Base-by-base conservation (phyloP, 2,113 vertebrate genomes). In the Gymnarchus niloticus region DNA sequence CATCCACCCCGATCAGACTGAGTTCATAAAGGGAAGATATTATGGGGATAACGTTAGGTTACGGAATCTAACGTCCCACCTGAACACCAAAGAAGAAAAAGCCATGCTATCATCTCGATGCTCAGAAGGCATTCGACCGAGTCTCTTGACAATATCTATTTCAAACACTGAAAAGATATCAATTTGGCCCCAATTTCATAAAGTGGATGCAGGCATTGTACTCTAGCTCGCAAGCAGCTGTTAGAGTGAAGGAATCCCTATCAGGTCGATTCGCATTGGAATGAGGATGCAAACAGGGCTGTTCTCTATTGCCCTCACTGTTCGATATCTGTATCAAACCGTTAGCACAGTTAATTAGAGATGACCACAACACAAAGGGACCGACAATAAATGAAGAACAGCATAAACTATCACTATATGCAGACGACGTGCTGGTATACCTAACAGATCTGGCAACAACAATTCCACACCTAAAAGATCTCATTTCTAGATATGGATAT, bases 121-220 rank as follows among this genome's bases (percentile, higher is more conserved):
- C 84, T 1, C 46, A 73, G 33, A 73, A 73, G 14, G 65, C 65
- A 28, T 73, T 73, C 33, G 28, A 73, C 12, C 0, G 65, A 10
- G 49, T 86, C 5, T 83, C 25, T 57, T 84, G 81, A 81, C 69
- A 83, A 56, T 88, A 83, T 33, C 52, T 81, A 69, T 84, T 88
- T 52, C 41, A 56, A 73, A 56, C 51, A 56, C 19, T 86, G 19
- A 51, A 84, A 12, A 12, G 48, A 12, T 86, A 73, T 23, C 28
- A 57, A 49, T 84, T 88, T 85, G 59, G 59, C 17, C 83, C 61
- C 33, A 85, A 85, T 21, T 85, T 87, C 6, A 49, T 85, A 44
- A 48, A 59, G 5, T 85, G 87, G 84, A 83, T 77, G 23, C 33
- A 85, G 69, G 56, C 80, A 33, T 23, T 84, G 0, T 87, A 85